A percentile compares a stretch with the other conserved stretches of the same genome.
These are phyloP conservation scores for Momotus momota DNA, from an alignment of 2,797 vertebrate species.

Conservation along the genomic window DNA sequence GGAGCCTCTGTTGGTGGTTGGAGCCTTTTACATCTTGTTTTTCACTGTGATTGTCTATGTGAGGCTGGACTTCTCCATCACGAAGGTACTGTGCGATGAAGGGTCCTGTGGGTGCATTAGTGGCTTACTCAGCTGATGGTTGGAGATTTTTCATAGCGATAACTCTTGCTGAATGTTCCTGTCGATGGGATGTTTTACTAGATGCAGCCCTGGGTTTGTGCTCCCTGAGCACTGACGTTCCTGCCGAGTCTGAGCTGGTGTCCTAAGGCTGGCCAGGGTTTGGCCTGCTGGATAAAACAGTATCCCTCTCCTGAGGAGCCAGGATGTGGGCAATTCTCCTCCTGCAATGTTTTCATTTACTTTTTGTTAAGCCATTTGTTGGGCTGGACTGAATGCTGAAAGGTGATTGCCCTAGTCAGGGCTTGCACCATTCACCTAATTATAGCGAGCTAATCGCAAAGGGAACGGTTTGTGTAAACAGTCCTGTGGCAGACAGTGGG, in stretches of 20 bases:
- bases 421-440: not conserved
- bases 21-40: slow-evolving; percentile 96
- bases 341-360: not conserved
- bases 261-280: not conserved
- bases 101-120: not conserved
- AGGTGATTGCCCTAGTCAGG: not conserved
- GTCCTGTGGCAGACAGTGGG: not conserved
- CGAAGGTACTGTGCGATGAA: slow-evolving; percentile 85
- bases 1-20: slow-evolving; percentile 95
- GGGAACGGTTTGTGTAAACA: not conserved
- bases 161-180: not conserved
- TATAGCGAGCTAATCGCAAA: not conserved
- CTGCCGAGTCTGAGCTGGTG: not conserved
- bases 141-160: not conserved
- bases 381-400: not conserved
- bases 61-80: slow-evolving; percentile 97
- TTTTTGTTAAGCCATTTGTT: not conserved
- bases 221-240: not conserved
- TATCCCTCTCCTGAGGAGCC: not conserved
- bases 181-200: not conserved
- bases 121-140: not conserved
- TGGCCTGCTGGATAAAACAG: not conserved
- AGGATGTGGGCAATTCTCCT: not conserved
- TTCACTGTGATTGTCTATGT: slow-evolving; percentile 99
- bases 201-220: not conserved